Conservation (phyloP, 2,113 vertebrate species). For the Rana temporaria region DNA sequence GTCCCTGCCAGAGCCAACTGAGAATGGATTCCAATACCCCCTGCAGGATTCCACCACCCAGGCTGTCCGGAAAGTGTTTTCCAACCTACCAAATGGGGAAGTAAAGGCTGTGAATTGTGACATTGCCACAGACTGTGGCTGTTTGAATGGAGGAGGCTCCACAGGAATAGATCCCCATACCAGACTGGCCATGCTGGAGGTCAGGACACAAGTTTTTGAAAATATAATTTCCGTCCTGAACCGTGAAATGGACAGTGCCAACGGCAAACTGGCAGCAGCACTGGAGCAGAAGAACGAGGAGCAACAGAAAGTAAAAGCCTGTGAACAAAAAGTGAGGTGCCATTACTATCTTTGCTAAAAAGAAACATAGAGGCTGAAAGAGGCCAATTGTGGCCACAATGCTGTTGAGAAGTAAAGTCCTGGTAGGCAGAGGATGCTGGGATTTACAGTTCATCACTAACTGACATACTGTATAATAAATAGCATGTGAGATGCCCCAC, state of each 20-base stretch:
- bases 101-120: slow-evolving; percentile 59
- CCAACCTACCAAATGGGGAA: slow-evolving; percentile 62
- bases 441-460: too few species aligned
- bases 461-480: too few species aligned
- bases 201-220: slow-evolving; percentile 80
- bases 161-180: slow-evolving; percentile 65
- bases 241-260: slow-evolving; percentile 80
- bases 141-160: slow-evolving; percentile 47
- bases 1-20: slow-evolving; percentile 36
- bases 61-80: slow-evolving; percentile 54
- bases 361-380: neutral
- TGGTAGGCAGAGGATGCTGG: too few species aligned
- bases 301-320: slow-evolving; percentile 71
- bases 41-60: slow-evolving; percentile 11
- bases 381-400: neutral
- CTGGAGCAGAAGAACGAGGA: slow-evolving; percentile 74
- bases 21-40: slow-evolving; percentile 5
- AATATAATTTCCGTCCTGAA: slow-evolving; percentile 83
- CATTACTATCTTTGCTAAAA: too few species aligned
- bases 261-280: slow-evolving; percentile 71
- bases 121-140: slow-evolving; percentile 66
- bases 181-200: slow-evolving; percentile 75
- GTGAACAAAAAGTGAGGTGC: slow-evolving; percentile 76
- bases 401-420: neutral
- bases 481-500: too few species aligned